Conservation (phyloP, 2,797 vertebrate genomes). For the Chaunax sp. region DNA sequence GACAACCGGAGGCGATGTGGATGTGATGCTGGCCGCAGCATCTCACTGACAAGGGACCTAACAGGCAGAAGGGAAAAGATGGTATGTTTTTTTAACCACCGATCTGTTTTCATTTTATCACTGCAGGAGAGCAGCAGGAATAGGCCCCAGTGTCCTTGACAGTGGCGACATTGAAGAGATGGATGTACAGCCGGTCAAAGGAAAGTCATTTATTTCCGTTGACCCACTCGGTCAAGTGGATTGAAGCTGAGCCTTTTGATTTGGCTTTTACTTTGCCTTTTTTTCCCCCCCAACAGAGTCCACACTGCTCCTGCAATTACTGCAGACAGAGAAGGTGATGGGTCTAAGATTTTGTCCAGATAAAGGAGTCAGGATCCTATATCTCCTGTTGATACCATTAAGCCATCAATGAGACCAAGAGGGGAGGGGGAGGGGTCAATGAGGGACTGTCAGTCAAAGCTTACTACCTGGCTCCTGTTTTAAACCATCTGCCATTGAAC, state of each 20-base stretch:
- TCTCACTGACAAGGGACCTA: constrained; percentile 51
- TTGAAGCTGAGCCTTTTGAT: constrained; percentile 86
- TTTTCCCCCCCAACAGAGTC: constrained; percentile 57
- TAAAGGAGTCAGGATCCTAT: constrained; percentile 80
- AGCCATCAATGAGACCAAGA: constrained; percentile 73
- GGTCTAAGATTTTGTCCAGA: constrained; percentile 79
- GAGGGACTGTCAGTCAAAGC: constrained; percentile 75
- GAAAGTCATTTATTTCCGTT: constrained; percentile 90
- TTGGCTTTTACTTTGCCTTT: constrained; percentile 79
- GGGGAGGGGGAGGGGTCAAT: constrained; percentile 26
- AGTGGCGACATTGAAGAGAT: constrained; percentile 82
- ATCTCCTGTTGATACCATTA: constrained; percentile 81
- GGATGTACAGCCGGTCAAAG: constrained; percentile 82
- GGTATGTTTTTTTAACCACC: constrained; percentile 32
- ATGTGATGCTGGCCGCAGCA: constrained; percentile 2
- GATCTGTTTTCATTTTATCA: constrained; percentile 74
- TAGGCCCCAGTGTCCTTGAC: constrained; percentile 78
- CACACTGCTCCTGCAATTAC: constrained; percentile 85
- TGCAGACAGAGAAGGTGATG: constrained; percentile 84
- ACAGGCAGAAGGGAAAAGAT: constrained; percentile 28
- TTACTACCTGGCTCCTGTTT: constrained; percentile 74
- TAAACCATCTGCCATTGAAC: constrained; percentile 68
- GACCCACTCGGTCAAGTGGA: constrained; percentile 88
- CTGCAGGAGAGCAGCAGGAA: constrained; percentile 62
- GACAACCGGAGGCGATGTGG: constrained; percentile 30